phyloP scores from a whole-genome alignment of 2,113 vertebrate species.

The Phrynocephalus versicolor region DNA sequence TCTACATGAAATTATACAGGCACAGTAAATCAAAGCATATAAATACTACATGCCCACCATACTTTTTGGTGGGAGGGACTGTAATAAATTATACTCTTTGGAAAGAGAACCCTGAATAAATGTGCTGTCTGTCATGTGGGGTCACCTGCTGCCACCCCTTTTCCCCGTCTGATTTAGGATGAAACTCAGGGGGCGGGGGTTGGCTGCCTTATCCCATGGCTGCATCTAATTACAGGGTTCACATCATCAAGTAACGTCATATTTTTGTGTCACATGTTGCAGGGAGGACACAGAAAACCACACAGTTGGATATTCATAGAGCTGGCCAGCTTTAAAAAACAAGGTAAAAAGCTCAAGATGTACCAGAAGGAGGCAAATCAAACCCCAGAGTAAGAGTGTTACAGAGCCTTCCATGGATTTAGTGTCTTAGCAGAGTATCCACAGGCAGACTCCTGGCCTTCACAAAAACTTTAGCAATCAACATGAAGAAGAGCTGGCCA shows the following conservation, averaged over 20 bases:
- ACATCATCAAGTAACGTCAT: not conserved
- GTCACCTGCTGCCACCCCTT: not conserved
- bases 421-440: not conserved
- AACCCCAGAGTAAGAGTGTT: not conserved
- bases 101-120: not conserved
- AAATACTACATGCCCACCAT: not conserved
- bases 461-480: not conserved
- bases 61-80: not conserved
- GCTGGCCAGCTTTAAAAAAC: not conserved
- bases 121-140: not conserved
- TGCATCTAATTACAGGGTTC: constrained; percentile 15
- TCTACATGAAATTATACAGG: not conserved
- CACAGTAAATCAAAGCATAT: not conserved
- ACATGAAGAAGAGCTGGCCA: not conserved
- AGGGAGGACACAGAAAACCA: not conserved
- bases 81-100: not conserved
- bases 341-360: not conserved
- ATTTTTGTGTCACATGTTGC: not conserved
- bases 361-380: not conserved
- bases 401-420: not conserved
- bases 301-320: not conserved
- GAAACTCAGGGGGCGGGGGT: not conserved
- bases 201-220: not conserved
- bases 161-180: not conserved
- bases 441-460: not conserved